These are phyloP conservation scores for Polyergus mexicanus DNA, from an alignment of 1,140 invertebrate genomes.

Conservation along the genomic window DNA sequence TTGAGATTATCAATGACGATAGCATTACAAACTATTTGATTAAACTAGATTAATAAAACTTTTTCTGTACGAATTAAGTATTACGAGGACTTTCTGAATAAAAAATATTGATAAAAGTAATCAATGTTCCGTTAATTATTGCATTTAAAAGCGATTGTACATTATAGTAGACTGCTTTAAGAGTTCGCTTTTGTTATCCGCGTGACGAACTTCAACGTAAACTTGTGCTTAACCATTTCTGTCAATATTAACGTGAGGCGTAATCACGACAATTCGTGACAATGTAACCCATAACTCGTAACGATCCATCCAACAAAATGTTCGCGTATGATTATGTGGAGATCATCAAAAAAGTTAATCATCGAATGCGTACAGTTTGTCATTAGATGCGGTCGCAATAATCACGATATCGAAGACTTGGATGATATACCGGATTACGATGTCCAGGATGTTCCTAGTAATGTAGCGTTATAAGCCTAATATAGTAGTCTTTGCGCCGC, in stretches of 20 bases:
- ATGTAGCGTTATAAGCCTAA: slow-evolving; percentile 24
- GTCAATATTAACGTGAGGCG: slow-evolving; percentile 17
- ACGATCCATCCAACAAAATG: slow-evolving; percentile 73
- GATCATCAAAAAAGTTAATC: slow-evolving; percentile 74
- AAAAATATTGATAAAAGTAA: slow-evolving; percentile 3
- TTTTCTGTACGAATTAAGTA: slow-evolving; percentile 27
- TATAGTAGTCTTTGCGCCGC: background rate
- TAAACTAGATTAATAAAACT: background rate
- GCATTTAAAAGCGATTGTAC: slow-evolving; percentile 1
- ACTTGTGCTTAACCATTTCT: slow-evolving; percentile 27
- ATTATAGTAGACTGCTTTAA: background rate
- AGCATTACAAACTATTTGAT: background rate
- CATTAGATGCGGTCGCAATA: slow-evolving; percentile 70
- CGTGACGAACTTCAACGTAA: slow-evolving; percentile 39
- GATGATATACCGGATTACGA: slow-evolving; percentile 76
- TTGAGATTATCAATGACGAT: background rate
- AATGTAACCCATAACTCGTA: slow-evolving; percentile 34
- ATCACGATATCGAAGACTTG: slow-evolving; percentile 69
- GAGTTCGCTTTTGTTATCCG: slow-evolving; percentile 14
- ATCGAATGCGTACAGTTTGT: slow-evolving; percentile 73
- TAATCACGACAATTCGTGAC: slow-evolving; percentile 18
- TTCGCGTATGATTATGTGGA: slow-evolving; percentile 81
- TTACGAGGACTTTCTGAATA: slow-evolving; percentile 2
- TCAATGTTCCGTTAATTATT: background rate
- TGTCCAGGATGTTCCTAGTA: slow-evolving; percentile 76